Conservation (phyloP, 1,140 invertebrate genomes). For the Scaptodrosophila lebanonensis region DNA sequence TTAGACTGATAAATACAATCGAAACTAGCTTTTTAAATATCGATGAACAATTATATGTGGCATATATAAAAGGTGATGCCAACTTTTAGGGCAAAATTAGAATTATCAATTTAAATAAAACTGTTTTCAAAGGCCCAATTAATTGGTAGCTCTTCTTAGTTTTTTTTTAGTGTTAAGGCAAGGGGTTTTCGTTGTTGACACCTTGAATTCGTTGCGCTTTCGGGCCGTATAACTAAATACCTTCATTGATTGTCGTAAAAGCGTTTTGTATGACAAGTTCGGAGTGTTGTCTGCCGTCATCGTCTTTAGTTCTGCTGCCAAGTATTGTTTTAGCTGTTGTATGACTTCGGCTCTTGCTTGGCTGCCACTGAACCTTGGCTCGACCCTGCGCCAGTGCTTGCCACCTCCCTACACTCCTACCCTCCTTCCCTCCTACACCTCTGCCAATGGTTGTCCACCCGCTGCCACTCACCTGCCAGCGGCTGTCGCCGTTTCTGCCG, state of each 20-base stretch:
- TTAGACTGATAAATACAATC: too few species aligned
- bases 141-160: too few species aligned
- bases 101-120: too few species aligned
- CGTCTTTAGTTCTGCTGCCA: slow-evolving; percentile 2
- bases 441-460: neutral
- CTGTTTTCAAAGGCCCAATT: too few species aligned
- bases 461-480: slow-evolving; percentile 69
- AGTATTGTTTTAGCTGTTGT: slow-evolving; percentile 52
- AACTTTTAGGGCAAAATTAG: too few species aligned
- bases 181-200: slow-evolving; percentile 15
- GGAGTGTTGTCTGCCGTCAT: slow-evolving; percentile 32
- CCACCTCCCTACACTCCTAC: neutral
- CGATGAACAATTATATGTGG: too few species aligned
- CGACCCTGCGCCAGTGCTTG: slow-evolving; percentile 21
- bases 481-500: slow-evolving; percentile 34
- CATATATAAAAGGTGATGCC: too few species aligned
- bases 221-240: slow-evolving; percentile 53
- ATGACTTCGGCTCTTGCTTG: slow-evolving; percentile 66
- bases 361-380: too few species aligned
- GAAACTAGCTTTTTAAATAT: too few species aligned
- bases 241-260: slow-evolving; percentile 70
- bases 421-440: slow-evolving; percentile 16
- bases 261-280: slow-evolving; percentile 69
- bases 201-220: neutral
- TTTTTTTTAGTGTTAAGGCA: neutral